A percentile compares a stretch with the other conserved stretches of the same genome.
Evolutionary conservation across 2,888 invertebrate species (phyloP).

Genomic region (Amblyjoppa fuscipennis): DNA sequence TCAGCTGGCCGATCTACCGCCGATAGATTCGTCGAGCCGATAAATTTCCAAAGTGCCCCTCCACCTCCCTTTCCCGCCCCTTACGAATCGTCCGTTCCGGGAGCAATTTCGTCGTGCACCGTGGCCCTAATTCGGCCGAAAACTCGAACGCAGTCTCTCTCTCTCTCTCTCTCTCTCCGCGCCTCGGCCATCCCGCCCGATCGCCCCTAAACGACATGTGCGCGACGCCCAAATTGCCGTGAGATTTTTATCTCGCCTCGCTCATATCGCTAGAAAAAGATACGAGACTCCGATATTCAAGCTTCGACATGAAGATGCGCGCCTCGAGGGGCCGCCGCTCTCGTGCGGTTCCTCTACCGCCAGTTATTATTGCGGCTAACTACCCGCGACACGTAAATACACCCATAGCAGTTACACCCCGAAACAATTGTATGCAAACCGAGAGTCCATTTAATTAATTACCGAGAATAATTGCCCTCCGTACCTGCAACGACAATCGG

Average conservation of each 20-base stretch:
- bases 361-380: slow-evolving; percentile 67
- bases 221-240: slow-evolving; percentile 83
- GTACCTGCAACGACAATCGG: slow-evolving; percentile 12
- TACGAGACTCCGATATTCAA: slow-evolving; percentile 82
- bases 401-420: slow-evolving; percentile 17
- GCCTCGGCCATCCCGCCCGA: slow-evolving; percentile 9
- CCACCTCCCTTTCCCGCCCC: slow-evolving; percentile 57
- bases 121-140: slow-evolving; percentile 46
- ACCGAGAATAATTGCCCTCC: slow-evolving; percentile 31
- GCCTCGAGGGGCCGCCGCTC: slow-evolving; percentile 65
- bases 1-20: slow-evolving; percentile 61
- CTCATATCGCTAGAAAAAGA: slow-evolving; percentile 72
- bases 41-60: slow-evolving; percentile 63
- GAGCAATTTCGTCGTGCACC: slow-evolving; percentile 67
- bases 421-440: slow-evolving; percentile 24
- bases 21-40: slow-evolving; percentile 72
- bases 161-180: not conserved
- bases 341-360: slow-evolving; percentile 46
- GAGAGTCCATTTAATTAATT: slow-evolving; percentile 53
- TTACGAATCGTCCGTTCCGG: slow-evolving; percentile 65
- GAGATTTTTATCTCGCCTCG: slow-evolving; percentile 80
- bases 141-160: slow-evolving; percentile 6
- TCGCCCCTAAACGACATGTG: slow-evolving; percentile 81
- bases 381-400: slow-evolving; percentile 49
- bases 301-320: slow-evolving; percentile 79